Evolutionary conservation across 1,140 invertebrate species (phyloP), one percentile per base, ranked within the genome.

Genomic region (Hesperophylax magnus): DNA sequence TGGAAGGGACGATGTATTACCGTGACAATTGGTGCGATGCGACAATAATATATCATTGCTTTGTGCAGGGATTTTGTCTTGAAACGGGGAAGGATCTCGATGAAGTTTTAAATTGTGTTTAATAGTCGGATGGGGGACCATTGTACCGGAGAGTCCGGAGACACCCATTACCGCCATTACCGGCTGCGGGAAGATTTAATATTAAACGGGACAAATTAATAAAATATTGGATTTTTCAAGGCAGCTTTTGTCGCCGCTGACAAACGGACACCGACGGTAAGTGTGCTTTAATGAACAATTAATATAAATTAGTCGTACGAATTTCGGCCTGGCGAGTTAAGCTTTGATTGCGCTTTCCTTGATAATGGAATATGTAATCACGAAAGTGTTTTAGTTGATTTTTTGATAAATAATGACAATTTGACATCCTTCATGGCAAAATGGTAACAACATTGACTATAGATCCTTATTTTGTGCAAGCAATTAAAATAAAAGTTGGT

Each of bases 31-130:
- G 75, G 60, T 76, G 78, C 74, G 71, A 80, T 61, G 78, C 78
- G 81, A 80, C 81, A 67, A 72, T 74, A 78, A 82, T 82, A 82
- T 82, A 77, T 82, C 78, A 82, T 81, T 76, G 75, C 56, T 80
- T 83, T 83, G 79, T 81, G 53, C 61, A 53, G 15, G 60, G 76
- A 78, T 54, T 80, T 83, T 81, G 82, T 80, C 79, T 83, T 79
- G 52, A 24, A 52, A 34, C 39, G 67, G 31, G 56, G 76, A 80
- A 72, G 65, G 60, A 75, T 78, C 75, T 53, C 82, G 79, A 83
- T 81, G 82, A 83, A 78, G 60, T 83, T 83, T 83, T 83, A 83
- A 83, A 83, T 83, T 83, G 76, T 81, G 76, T 83, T 81, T 81
- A 83, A 81, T 83, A 83, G 82, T 76, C 60, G 79, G 27, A 83